Evolutionary conservation across 2,113 vertebrate species (phyloP), one percentile per base, ranked within the genome.

Genomic region (Capra hircus): DNA sequence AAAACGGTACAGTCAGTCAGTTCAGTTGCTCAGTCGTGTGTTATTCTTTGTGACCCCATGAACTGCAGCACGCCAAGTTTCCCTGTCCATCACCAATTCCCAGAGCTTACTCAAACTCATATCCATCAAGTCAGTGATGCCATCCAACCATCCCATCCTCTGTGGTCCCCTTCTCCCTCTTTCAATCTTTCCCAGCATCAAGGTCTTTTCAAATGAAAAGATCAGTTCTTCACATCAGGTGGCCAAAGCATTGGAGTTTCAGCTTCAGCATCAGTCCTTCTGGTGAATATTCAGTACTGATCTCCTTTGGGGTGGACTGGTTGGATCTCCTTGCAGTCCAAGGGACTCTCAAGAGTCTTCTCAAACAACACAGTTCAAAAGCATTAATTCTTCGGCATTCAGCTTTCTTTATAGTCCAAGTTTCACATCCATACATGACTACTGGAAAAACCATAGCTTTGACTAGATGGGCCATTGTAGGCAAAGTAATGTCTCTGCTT

Each of bases 361-460:
- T 71, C 64, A 0, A 71, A 71, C 17, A 36, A 19, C n/a, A 23
- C 17, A 36, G 17, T 36, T 71, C 64, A 36, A 71, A 71, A 71
- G n/a, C n/a, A 71, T 36, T n/a, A 71, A 36, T 36, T 36, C n/a
- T 71, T 23, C 7, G 0, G 17, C 10, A 2, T 2, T 71, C 64
- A 71, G 19, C n/a, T 21, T 71, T 21, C 33, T 36, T 71, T 6
- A 71, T 12, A 36, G 64, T 71, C 64, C 64, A 71, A 71, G 9
- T 36, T 9, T 71, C n/a, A 71, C 19, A 23, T 11, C n/a, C 64
- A 71, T 12, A 71, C 9, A 21, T 36, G n/a, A 36, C 64, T 3
- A 36, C 64, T 11, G 64, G 64, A 21, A 71, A 67, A 71, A 36
- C n/a, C n/a, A 36, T 36, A 36, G 64, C n/a, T 5, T 71, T 71